phyloP scores from a whole-genome alignment of 1,140 invertebrate genomes.

The Melitaea cinxia region DNA sequence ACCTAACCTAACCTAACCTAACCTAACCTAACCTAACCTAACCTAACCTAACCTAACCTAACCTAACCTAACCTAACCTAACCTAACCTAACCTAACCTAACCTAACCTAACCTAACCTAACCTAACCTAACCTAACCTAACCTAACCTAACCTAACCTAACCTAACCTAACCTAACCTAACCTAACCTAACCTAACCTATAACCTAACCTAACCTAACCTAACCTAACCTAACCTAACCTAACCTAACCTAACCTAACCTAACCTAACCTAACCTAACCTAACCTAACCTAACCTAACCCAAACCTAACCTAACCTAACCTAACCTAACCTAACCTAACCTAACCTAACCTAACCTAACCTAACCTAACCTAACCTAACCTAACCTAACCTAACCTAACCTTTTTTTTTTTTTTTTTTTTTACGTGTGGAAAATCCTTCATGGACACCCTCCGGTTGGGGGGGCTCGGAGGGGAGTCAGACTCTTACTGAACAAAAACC shows the following conservation, averaged over 20 bases:
- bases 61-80: slow-evolving; percentile 33
- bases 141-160: slow-evolving; percentile 32
- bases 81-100: slow-evolving; percentile 27
- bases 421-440: no score
- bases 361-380: slow-evolving; percentile 37
- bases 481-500: no score
- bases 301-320: slow-evolving; percentile 41
- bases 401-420: no score
- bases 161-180: slow-evolving; percentile 35
- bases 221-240: slow-evolving; percentile 41
- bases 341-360: slow-evolving; percentile 39
- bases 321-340: slow-evolving; percentile 39
- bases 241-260: slow-evolving; percentile 41
- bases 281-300: slow-evolving; percentile 43
- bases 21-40: slow-evolving; percentile 21
- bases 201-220: no score
- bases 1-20: slow-evolving; percentile 21
- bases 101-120: slow-evolving; percentile 28
- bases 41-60: not conserved
- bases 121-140: slow-evolving; percentile 30
- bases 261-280: slow-evolving; percentile 40
- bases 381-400: slow-evolving; percentile 30
- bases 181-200: no score
- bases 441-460: no score
- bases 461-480: no score